Base-by-base conservation (phyloP, 2,888 invertebrate genomes). In the Eugnorisma glareosa region DNA sequence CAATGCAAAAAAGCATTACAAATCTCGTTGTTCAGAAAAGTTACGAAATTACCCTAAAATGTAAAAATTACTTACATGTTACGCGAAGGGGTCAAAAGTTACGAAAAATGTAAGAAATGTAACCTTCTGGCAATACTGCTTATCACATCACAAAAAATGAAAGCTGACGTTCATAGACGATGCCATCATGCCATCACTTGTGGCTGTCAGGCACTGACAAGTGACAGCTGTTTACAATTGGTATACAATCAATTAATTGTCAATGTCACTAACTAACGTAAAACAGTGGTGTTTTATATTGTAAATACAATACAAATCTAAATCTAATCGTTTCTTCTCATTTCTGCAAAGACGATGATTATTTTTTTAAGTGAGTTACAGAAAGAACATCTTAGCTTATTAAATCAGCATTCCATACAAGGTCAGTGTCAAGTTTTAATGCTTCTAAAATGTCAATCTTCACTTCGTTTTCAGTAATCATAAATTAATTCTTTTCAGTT, bases 341-440 rank as follows among this genome's bases (percentile, higher is more conserved):
- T 31, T 81, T 45, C 15, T 67, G 18, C 37, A 61, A 75, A 45
- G n/a, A 94, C 90, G 88, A 96, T 96, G 96, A 96, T 96, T 68
- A 95, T 96, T 85, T 96, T 96, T 87, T 82, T 96, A 73, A 96
- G 96, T 82, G 96, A 96, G 86, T 89, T 96, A 73, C 96, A 96
- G 88, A 96, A 95, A 86, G 94, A 95, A 82, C 96, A 96, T 84
- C 90, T 96, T 4, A 90, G 86, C 85, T 82, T 95, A 79, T 81
- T 96, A 77, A 94, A 95, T 82, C 89, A 93, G 80, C 94, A 96
- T 89, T 94, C 96, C 10, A 88, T 92, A 67, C 95, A 94, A 92
- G 95, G 96, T 95, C 88, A 64, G 48, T 61, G 31, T 28, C 8
- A 35, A 76, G 40, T 61, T 1, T 6, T 40, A 31, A 15, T 40